Conservation (phyloP, 2,797 vertebrate species). For the Ibycter americanus region DNA sequence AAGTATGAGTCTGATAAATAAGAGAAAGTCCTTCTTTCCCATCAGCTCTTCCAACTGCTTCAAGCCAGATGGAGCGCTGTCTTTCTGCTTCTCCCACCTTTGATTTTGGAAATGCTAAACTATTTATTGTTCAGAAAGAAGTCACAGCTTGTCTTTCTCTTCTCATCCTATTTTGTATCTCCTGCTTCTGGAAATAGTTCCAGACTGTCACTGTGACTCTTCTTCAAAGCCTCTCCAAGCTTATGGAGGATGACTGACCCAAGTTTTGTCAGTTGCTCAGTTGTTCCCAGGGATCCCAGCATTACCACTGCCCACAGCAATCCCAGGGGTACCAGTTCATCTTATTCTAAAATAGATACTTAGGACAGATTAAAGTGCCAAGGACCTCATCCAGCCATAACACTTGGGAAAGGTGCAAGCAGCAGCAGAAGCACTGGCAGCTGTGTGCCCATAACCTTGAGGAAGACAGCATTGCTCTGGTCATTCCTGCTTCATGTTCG, state of each 20-base stretch:
- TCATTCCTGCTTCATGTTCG: neutral
- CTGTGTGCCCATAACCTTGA: neutral
- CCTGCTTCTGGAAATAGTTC: conserved; percentile 29
- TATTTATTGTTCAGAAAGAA: conserved; percentile 48
- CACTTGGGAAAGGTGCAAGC: neutral
- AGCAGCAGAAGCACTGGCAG: neutral
- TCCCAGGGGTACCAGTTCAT: neutral
- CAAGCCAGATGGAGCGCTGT: conserved; percentile 20
- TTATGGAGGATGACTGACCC: neutral
- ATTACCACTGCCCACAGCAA: neutral
- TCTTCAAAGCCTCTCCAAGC: neutral
- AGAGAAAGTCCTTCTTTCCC: neutral
- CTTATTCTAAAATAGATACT: neutral
- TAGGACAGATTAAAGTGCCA: neutral
- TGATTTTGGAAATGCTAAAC: conserved; percentile 11
- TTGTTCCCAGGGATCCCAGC: neutral
- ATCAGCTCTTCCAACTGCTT: neutral
- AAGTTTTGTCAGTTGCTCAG: neutral
- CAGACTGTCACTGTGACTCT: neutral
- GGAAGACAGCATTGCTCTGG: neutral
- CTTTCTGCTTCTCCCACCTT: conserved; percentile 31
- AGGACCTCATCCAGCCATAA: neutral
- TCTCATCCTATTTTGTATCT: neutral
- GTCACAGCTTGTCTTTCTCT: conserved; percentile 21
- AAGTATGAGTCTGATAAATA: neutral